Percentiles rank a stretch among this genome's conserved stretches.
These are phyloP conservation scores for Osmoderma eremita DNA, from an alignment of 2,888 invertebrate species.

Conservation along the genomic window DNA sequence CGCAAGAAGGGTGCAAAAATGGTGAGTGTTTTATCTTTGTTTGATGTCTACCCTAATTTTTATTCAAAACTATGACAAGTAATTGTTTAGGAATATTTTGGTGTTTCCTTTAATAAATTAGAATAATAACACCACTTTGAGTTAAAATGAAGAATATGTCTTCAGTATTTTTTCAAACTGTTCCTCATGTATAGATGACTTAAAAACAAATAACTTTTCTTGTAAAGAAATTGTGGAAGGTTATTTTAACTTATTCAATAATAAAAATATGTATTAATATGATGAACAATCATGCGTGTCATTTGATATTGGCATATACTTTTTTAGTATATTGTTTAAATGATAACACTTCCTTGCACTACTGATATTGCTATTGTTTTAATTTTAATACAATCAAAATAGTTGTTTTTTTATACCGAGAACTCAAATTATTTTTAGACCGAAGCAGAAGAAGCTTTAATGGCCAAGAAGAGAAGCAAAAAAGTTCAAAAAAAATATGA, in stretches of 20 bases:
- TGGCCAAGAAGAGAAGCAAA: slow-evolving; percentile 94
- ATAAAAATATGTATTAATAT: slow-evolving; percentile 7
- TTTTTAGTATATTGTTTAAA: slow-evolving; percentile 20
- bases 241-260: too few relatives aligned
- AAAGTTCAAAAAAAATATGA: slow-evolving; percentile 94
- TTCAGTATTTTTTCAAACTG: too few relatives aligned
- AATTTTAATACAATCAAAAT: background rate
- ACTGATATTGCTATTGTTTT: slow-evolving; percentile 15
- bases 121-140: too few relatives aligned
- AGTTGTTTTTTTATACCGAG: background rate
- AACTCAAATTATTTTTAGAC: slow-evolving; percentile 67
- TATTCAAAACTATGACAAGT: too few relatives aligned
- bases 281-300: slow-evolving; percentile 67
- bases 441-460: slow-evolving; percentile 92
- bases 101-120: too few relatives aligned
- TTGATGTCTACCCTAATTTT: background rate
- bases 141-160: too few relatives aligned
- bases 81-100: too few relatives aligned
- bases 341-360: slow-evolving; percentile 26
- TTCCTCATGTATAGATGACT: too few relatives aligned
- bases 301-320: slow-evolving; percentile 63
- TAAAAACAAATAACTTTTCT: too few relatives aligned
- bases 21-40: slow-evolving; percentile 65
- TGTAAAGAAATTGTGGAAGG: too few relatives aligned
- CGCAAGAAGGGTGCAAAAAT: slow-evolving; percentile 97